Conservation (phyloP, 2,113 vertebrate species). For the Lasiurus cinereus region DNA sequence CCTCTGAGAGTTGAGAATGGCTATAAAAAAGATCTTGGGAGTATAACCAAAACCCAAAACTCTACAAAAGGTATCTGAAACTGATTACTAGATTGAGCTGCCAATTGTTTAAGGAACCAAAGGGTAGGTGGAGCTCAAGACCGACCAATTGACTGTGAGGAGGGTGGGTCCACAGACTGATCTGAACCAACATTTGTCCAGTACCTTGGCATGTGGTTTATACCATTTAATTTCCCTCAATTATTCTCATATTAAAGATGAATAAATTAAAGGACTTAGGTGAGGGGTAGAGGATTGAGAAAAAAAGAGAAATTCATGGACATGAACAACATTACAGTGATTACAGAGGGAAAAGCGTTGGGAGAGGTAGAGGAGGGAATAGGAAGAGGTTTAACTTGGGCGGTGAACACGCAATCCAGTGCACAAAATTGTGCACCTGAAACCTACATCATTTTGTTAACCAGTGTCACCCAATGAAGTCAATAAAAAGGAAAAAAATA, state of each 20-base stretch:
- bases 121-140: background rate
- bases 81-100: background rate
- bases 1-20: background rate
- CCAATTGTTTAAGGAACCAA: background rate
- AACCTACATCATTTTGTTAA: background rate
- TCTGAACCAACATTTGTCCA: background rate
- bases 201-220: background rate
- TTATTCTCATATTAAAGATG: background rate
- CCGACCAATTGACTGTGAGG: background rate
- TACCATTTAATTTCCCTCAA: background rate
- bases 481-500: background rate
- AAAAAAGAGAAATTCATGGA: background rate
- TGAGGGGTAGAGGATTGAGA: background rate
- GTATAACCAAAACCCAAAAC: background rate
- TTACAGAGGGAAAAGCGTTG: background rate
- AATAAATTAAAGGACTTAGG: background rate
- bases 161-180: background rate
- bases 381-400: background rate
- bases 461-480: background rate
- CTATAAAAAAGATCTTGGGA: background rate
- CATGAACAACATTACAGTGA: background rate
- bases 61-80: background rate
- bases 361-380: background rate
- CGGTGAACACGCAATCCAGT: background rate
- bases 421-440: background rate